Conservation (phyloP, 2,888 invertebrate genomes). For the Cephonodes hylas region DNA sequence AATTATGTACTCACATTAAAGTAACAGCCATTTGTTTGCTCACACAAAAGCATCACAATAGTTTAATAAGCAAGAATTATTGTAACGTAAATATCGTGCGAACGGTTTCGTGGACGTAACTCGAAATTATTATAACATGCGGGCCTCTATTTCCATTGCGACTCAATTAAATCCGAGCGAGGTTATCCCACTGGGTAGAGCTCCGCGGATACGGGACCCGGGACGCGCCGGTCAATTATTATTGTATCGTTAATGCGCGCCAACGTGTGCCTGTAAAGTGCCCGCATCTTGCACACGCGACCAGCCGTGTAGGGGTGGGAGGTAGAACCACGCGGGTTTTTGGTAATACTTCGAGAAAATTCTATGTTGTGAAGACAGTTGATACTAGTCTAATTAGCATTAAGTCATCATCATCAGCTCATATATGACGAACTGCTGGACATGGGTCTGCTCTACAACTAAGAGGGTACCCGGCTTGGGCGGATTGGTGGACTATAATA, state of each 20-base stretch:
- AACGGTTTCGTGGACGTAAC: not conserved
- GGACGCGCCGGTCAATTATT: conserved; percentile 58
- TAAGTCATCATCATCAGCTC: no score
- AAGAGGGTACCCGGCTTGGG: no score
- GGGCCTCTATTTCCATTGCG: conserved; percentile 22
- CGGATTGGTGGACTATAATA: no score
- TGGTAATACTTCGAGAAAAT: not conserved
- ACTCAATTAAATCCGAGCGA: conserved; percentile 11
- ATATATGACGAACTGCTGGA: no score
- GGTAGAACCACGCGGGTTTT: not conserved
- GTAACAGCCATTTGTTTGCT: not conserved
- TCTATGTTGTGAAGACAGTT: no score
- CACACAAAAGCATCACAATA: not conserved
- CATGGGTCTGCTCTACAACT: no score
- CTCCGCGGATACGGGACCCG: conserved; percentile 28
- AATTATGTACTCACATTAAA: not conserved
- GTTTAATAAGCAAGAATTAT: not conserved
- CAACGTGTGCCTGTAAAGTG: conserved; percentile 12
- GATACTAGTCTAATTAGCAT: no score
- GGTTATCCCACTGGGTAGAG: conserved; percentile 6
- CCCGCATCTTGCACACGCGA: conserved; percentile 57
- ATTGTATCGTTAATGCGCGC: conserved; percentile 59
- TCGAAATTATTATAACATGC: conserved; percentile 12
- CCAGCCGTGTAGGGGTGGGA: conserved; percentile 13
- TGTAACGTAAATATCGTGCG: not conserved